These are phyloP conservation scores for Carollia perspicillata DNA, from an alignment of 2,113 vertebrate genomes.

Conservation along the genomic window DNA sequence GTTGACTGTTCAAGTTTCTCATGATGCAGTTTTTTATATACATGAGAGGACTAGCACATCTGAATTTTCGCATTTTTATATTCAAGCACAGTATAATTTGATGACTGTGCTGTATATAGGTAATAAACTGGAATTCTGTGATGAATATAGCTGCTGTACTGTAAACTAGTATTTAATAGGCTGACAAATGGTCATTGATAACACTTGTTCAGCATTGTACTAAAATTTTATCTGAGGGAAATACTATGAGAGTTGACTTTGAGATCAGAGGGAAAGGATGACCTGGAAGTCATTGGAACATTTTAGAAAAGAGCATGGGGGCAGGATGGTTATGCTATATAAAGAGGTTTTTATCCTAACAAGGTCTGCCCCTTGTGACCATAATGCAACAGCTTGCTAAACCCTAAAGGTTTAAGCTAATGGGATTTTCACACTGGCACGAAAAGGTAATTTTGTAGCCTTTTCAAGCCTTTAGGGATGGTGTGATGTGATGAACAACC, in stretches of 20 bases:
- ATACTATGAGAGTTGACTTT: slow-evolving; percentile 72
- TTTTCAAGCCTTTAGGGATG: slow-evolving; percentile 56
- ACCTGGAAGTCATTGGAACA: slow-evolving; percentile 65
- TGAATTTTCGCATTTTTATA: slow-evolving; percentile 70
- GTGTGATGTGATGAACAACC: slow-evolving; percentile 56
- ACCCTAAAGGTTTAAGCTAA: slow-evolving; percentile 39
- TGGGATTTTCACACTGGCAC: slow-evolving; percentile 38
- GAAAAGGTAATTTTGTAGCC: slow-evolving; percentile 53
- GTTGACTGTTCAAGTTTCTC: slow-evolving; percentile 64
- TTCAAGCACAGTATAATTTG: slow-evolving; percentile 57
- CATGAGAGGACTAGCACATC: slow-evolving; percentile 56
- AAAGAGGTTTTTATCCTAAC: slow-evolving; percentile 48
- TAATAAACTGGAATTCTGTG: slow-evolving; percentile 83
- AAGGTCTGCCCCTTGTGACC: slow-evolving; percentile 28
- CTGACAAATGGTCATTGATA: slow-evolving; percentile 52
- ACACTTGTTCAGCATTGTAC: slow-evolving; percentile 71
- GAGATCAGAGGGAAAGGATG: slow-evolving; percentile 70
- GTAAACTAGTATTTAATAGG: slow-evolving; percentile 64
- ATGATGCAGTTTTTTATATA: slow-evolving; percentile 75
- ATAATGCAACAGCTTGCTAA: slow-evolving; percentile 50
- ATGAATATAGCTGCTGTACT: slow-evolving; percentile 74
- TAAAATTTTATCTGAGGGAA: slow-evolving; percentile 46
- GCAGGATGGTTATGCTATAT: neutral
- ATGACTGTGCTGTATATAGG: slow-evolving; percentile 64
- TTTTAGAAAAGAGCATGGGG: slow-evolving; percentile 62